A percentile compares a stretch with the other conserved stretches of the same genome.
Evolutionary conservation across 1,140 invertebrate genomes (phyloP).

Genomic region (Orchestia grillus): DNA sequence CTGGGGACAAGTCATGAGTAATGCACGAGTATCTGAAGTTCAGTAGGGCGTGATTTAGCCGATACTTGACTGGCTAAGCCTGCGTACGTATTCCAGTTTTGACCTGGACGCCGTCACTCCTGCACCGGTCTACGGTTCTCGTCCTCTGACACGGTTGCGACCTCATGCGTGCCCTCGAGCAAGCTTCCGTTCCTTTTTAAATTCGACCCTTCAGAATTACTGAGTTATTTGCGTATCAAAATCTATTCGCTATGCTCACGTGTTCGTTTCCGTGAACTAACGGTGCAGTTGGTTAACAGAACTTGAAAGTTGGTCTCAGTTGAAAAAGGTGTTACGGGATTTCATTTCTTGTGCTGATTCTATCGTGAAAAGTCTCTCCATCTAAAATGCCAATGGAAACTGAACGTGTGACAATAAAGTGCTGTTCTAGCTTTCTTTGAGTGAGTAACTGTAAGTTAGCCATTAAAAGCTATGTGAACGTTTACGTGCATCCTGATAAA

Average conservation of each 20-base stretch:
- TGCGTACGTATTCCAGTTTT: not conserved
- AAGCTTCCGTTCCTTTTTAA: not conserved
- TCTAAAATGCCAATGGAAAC: not conserved
- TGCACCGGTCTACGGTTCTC: not conserved
- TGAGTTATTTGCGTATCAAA: not conserved
- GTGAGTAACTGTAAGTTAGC: not conserved
- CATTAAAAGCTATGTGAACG: not conserved
- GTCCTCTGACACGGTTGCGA: not conserved
- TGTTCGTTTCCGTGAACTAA: not conserved
- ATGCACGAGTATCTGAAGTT: not conserved
- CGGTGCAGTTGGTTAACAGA: not conserved
- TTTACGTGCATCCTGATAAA: not conserved
- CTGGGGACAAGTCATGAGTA: not conserved
- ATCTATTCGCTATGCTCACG: not conserved
- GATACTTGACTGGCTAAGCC: not conserved
- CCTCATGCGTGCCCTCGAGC: not conserved
- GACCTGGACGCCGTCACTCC: not conserved
- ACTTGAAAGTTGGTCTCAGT: not conserved
- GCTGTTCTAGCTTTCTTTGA: not conserved
- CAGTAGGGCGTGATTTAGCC: slow-evolving; percentile 5
- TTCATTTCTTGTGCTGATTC: not conserved
- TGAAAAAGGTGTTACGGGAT: not conserved
- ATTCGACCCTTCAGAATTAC: not conserved
- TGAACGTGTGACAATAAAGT: not conserved
- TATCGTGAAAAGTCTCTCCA: not conserved